Evolutionary conservation across 2,888 invertebrate species (phyloP), one percentile per base, ranked within the genome.

Genomic region (Drosophila greeni): DNA sequence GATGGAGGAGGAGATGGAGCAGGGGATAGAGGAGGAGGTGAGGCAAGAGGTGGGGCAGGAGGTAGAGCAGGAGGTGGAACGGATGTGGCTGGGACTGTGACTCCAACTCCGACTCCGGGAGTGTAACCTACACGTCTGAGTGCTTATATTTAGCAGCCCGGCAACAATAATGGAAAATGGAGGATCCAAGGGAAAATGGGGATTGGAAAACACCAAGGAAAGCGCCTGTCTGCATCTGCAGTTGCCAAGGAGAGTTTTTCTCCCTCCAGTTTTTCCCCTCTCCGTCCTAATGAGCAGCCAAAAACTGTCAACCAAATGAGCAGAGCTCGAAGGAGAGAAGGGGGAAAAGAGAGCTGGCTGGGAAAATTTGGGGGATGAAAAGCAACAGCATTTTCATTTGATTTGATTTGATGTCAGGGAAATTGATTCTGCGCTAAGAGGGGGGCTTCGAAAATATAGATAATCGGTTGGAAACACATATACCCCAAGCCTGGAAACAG

Each of bases 281-380:
- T 7, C n/a, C 65, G 40, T 40, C 24, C 47, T 68, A 77, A 74
- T 74, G 61, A 67, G 66, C 62, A 67, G 49, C 61, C 65, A 54
- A 66, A 66, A 73, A 55, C 64, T 75, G 72, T 74, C 77, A 76
- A 62, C 66, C 45, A 23, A 68, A 59, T 40, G 49, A 8, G 34
- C 23, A 24, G 16, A 23, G 39, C 23, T n/a, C 20, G 7, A n/a
- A 12, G 45, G 29, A n/a, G n/a, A n/a, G n/a, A n/a, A n/a, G n/a
- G n/a, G n/a, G n/a, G n/a, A n/a, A n/a, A 9, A 36, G 8, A 37
- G n/a, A 18, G 6, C 33, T 43, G 16, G 11, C 26, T 7, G 43
- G 29, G 14, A 45, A 45, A 20, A 1, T 8, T 1, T 2, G 24
- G 24, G 31, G 45, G 31, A 20, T 31, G 29, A 9, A 47, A 31